phyloP scores from a whole-genome alignment of 2,113 vertebrate species.

The Okapia johnstoni region DNA sequence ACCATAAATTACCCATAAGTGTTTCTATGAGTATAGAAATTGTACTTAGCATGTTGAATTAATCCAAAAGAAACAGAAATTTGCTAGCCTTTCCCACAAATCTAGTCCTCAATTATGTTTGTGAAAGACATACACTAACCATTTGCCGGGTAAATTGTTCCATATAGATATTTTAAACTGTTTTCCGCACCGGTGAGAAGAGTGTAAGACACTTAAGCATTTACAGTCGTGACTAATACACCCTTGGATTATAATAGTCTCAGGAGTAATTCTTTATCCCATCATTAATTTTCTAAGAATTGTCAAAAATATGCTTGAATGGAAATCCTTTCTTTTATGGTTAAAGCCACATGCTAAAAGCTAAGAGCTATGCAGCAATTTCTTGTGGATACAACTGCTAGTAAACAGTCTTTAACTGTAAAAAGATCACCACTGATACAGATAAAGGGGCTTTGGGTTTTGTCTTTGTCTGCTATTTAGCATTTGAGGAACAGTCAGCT shows the following conservation, averaged over 20 bases:
- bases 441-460: neutral
- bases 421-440: neutral
- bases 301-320: neutral
- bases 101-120: neutral
- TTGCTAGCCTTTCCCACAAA: neutral
- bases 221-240: neutral
- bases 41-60: neutral
- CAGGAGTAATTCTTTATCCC: neutral
- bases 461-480: neutral
- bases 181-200: neutral
- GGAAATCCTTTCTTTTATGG: neutral
- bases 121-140: neutral
- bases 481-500: neutral
- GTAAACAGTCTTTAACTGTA: neutral
- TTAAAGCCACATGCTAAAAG: neutral
- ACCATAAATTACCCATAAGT: neutral
- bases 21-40: neutral
- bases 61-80: neutral
- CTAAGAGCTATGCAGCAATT: neutral
- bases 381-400: neutral
- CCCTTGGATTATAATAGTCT: neutral
- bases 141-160: neutral
- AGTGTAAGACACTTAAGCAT: neutral
- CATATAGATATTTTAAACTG: neutral
- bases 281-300: neutral